Evolutionary conservation across 2,113 vertebrate species (phyloP), one percentile per base, ranked within the genome.

Genomic region (Bucco capensis): DNA sequence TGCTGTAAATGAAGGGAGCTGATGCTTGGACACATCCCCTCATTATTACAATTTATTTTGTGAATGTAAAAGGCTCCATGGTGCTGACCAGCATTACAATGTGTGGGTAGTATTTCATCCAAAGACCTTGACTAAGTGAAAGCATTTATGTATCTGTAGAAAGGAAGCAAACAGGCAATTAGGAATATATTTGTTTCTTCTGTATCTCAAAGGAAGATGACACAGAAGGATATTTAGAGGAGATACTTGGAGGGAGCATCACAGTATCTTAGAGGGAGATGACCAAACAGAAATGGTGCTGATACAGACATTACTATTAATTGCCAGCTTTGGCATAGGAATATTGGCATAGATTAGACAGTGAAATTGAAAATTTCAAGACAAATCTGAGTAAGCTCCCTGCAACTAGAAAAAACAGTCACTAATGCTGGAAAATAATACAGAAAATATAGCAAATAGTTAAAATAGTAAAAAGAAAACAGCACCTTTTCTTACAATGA

Each of bases 1-100:
- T 42, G 21, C 44, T 57, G 22, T 3, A 0, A 83, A 57, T 0
- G 0, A 64, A 83, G 12, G 33, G 18, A 85, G 40, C 8, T 13
- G 9, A 70, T 33, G 17, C 38, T 76, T 0, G 0, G n/a, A 42
- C 23, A 42, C 12, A 2, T 14, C 46, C 85, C 10, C 54, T 14
- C 64, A 35, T 21, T 67, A 37, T 9, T 50, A 42, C 4, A 7
- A 15, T 35, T 81, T 49, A 18, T 73, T 88, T 53, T 74, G 5
- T 58, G 23, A 66, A 37, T 79, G 23, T 61, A 57, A 76, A 93
- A 88, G 33, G 42, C 49, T 80, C 25, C 1, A 0, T 8, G 8
- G 56, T 5, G 3, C 38, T 71, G 27, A 50, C 10, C 15, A 84
- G 47, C 31, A 50, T 8, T 46, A 40, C 17, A 10, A 17, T 47